Evolutionary conservation across 1,140 invertebrate species (phyloP).

Genomic region (Cydia amplana): DNA sequence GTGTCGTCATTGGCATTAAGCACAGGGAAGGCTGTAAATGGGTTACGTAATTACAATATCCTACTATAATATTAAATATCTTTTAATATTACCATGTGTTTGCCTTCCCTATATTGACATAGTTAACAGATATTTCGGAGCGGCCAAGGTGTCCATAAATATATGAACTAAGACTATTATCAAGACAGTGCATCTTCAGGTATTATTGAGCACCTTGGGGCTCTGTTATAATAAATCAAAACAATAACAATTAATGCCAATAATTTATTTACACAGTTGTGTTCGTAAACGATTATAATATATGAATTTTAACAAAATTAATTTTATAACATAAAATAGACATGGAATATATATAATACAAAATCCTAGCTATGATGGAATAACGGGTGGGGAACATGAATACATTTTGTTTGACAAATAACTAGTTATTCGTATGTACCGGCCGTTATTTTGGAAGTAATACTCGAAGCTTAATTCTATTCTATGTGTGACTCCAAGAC

Average conservation of each 20-base stretch:
- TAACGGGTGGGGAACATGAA: background rate
- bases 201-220: background rate
- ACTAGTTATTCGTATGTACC: background rate
- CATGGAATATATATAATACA: conserved; percentile 16
- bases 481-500: no score
- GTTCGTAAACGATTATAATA: conserved; percentile 17
- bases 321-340: conserved; percentile 10
- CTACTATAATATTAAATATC: background rate
- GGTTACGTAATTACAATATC: background rate
- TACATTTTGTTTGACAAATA: background rate
- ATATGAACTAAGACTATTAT: no score
- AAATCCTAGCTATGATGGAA: background rate
- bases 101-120: no score
- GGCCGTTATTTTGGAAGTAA: background rate
- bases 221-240: background rate
- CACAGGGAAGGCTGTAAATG: background rate
- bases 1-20: background rate
- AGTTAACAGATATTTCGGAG: no score
- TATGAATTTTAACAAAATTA: conserved; percentile 9
- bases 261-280: conserved; percentile 24
- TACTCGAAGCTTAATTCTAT: no score
- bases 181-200: no score
- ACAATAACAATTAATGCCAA: conserved; percentile 25
- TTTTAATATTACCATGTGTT: background rate
- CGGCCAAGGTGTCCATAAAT: no score